Evolutionary conservation across 2,797 vertebrate species (phyloP).

Genomic region (Huso huso): DNA sequence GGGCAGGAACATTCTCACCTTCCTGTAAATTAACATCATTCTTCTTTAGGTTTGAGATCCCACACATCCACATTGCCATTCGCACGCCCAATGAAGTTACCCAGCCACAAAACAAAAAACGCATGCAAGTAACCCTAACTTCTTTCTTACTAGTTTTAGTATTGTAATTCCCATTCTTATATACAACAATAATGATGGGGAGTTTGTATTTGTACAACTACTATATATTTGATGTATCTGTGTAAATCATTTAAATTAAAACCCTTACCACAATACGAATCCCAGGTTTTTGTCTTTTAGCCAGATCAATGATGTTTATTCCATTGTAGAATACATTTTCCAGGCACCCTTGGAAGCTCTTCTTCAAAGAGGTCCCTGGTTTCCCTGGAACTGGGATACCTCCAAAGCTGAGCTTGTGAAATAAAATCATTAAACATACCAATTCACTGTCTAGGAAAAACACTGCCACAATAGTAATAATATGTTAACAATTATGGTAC

Average conservation of each 20-base stretch:
- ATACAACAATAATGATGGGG: too few relatives aligned
- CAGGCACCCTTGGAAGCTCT: slow-evolving; percentile 81
- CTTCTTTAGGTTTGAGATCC: background rate
- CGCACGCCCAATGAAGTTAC: too few relatives aligned
- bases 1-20: background rate
- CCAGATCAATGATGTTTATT: slow-evolving; percentile 69
- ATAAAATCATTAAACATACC: slow-evolving; percentile 58
- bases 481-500: too few relatives aligned
- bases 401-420: slow-evolving; percentile 82
- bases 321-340: slow-evolving; percentile 84
- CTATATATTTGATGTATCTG: too few relatives aligned
- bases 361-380: slow-evolving; percentile 49
- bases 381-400: slow-evolving; percentile 61
- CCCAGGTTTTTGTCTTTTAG: slow-evolving; percentile 59
- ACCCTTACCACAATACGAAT: slow-evolving; percentile 67
- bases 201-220: too few relatives aligned
- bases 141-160: background rate
- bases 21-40: background rate
- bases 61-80: background rate
- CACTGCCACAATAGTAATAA: too few relatives aligned
- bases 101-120: too few relatives aligned
- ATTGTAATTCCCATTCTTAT: background rate
- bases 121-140: background rate
- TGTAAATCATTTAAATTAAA: background rate
- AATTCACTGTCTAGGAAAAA: background rate